Percentiles rank a stretch among this genome's conserved stretches.
phyloP scores from a whole-genome alignment of 2,113 vertebrate species.

The Toxostoma redivivum region DNA sequence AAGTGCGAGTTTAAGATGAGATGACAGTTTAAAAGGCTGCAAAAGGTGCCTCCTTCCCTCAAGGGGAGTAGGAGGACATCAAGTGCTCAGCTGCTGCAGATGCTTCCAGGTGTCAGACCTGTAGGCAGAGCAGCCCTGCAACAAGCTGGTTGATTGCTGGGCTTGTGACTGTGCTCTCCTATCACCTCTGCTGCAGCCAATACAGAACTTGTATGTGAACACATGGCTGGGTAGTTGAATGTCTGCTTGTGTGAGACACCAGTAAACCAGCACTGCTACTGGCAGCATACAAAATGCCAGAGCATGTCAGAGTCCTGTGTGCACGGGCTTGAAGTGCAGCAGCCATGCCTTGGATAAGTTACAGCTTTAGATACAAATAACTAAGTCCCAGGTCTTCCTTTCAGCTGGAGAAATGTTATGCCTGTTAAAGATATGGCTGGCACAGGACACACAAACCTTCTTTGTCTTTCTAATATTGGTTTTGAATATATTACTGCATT shows the following conservation, averaged over 20 bases:
- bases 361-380: accelerated
- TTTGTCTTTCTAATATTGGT: neutral
- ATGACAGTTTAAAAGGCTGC: neutral
- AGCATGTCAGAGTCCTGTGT: accelerated
- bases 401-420: neutral
- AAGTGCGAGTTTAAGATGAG: neutral
- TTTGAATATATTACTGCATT: neutral
- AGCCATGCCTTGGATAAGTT: neutral
- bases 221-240: accelerated
- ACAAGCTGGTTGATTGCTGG: neutral
- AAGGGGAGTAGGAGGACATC: neutral
- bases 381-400: neutral
- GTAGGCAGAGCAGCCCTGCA: neutral
- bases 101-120: neutral
- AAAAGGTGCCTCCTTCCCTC: neutral
- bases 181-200: accelerated
- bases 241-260: neutral
- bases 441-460: neutral
- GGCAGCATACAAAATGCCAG: accelerated
- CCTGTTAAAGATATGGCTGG: neutral
- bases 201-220: accelerated
- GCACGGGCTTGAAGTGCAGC: neutral
- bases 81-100: neutral
- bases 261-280: neutral
- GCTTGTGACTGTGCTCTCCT: no score